A percentile compares a stretch with the other conserved stretches of the same genome.
Evolutionary conservation across 2,888 invertebrate genomes (phyloP).

Genomic region (Epinotia bilunana): DNA sequence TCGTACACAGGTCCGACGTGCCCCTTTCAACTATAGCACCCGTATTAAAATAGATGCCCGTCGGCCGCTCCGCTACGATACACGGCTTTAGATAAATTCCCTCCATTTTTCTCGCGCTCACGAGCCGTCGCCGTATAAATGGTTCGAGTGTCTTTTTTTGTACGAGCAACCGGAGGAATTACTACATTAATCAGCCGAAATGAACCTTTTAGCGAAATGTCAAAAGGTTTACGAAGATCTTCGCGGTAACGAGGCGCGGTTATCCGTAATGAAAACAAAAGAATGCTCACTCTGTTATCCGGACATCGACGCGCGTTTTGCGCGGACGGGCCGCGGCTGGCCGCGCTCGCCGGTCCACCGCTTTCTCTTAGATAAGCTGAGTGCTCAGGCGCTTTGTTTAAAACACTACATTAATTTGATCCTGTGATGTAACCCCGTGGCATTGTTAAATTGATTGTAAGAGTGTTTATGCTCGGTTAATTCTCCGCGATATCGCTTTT

Average conservation of each 20-base stretch:
- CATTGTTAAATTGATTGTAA: constrained; percentile 75
- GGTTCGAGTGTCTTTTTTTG: constrained; percentile 73
- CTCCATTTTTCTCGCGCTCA: constrained; percentile 73
- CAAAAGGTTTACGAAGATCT: constrained; percentile 77
- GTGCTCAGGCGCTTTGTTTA: constrained; percentile 69
- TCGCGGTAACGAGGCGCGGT: constrained; percentile 66
- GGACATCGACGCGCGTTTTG: constrained; percentile 61
- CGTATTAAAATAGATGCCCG: constrained; percentile 67
- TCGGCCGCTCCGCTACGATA: constrained; percentile 60
- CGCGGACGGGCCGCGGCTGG: constrained; percentile 49
- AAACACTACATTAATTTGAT: constrained; percentile 73
- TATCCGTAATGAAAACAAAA: constrained; percentile 75
- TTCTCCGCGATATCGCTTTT: constrained; percentile 45
- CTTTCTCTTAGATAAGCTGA: constrained; percentile 77
- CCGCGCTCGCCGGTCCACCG: constrained; percentile 49
- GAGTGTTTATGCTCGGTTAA: constrained; percentile 64
- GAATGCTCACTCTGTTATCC: constrained; percentile 65
- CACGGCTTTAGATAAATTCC: constrained; percentile 71
- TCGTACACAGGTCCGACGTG: constrained; percentile 43
- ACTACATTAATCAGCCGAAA: constrained; percentile 79
- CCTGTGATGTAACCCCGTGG: constrained; percentile 69
- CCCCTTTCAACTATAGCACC: constrained; percentile 49
- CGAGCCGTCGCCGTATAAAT: constrained; percentile 72
- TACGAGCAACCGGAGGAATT: constrained; percentile 73
- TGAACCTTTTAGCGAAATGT: constrained; percentile 81